Base-by-base conservation (phyloP, 2,888 invertebrate species). In the Griposia aprilina region DNA sequence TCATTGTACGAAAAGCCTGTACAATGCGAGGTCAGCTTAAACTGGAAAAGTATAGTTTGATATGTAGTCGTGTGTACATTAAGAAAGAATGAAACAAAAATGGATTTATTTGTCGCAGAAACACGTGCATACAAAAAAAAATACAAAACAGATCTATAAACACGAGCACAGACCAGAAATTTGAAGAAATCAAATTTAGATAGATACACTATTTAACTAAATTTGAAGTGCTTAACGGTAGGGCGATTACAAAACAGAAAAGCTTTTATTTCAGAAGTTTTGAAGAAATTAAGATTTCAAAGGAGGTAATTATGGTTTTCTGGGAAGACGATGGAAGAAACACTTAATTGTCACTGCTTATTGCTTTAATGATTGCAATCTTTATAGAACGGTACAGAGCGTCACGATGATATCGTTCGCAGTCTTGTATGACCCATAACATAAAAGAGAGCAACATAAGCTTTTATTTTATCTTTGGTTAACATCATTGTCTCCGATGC, bases 401-500 rank as follows among this genome's bases (percentile, higher is more conserved):
- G 15, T 45, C 57, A 70, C 41, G 78, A 84, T 80, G 45, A 74
- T 80, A 80, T 70, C 74, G 36, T 62, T 74, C 36, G 71, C 67
- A 69, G 60, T 75, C 74, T 15, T 30, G 71, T 59, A 63, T 71
- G 74, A 71, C 62, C 70, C 70, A 59, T 83, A 62, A 80, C 62
- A 59, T 74, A 48, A 72, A 80, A 73, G 81, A 84, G 60, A 81
- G 81, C 65, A 60, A 41, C 63, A 68, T 41, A 76, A 62, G 62
- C 70, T 72, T 76, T 76, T 59, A 73, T 85, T 71, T 72, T 77
- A 84, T 78, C 74, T 78, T 78, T 66, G 55, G 50, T 74, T 69
- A 66, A 60, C 60, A 69, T 60, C 71, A 79, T 80, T 74, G 66
- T 81, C 73, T 82, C 45, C 60, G 70, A 79, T 82, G 82, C 69